phyloP scores from a whole-genome alignment of 2,113 vertebrate species.

The Bubo bubo region DNA sequence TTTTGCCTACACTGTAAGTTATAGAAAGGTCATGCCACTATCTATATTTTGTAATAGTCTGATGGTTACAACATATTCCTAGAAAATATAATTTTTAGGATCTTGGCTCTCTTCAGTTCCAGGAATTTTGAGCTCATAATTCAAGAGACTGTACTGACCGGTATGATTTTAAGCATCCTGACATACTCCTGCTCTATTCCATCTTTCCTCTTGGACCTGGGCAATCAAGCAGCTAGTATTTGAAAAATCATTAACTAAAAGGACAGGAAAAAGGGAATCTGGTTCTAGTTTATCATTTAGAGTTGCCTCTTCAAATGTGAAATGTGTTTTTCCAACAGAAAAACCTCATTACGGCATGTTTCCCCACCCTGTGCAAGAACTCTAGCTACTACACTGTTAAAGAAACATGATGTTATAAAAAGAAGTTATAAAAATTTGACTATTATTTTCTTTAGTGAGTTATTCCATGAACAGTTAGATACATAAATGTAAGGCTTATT shows the following conservation, averaged over 20 bases:
- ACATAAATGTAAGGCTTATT: background rate
- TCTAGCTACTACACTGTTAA: background rate
- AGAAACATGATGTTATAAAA: background rate
- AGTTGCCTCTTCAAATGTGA: background rate
- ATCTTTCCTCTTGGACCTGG: background rate
- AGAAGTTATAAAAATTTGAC: background rate
- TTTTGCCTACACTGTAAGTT: background rate
- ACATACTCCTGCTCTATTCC: background rate
- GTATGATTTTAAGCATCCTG: background rate
- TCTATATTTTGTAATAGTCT: background rate
- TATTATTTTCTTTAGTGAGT: background rate
- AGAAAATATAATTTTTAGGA: background rate
- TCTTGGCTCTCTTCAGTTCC: background rate
- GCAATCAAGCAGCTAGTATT: background rate
- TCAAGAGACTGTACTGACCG: background rate
- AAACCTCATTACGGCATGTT: background rate
- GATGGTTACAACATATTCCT: background rate
- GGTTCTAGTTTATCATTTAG: background rate
- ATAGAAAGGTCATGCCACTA: background rate
- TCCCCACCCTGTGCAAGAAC: background rate
- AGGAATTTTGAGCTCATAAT: background rate
- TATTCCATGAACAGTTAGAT: background rate
- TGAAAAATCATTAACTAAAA: background rate
- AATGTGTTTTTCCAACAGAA: background rate
- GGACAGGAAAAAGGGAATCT: background rate